Evolutionary conservation across 1,140 invertebrate genomes (phyloP), one percentile per base, ranked within the genome.

Genomic region (Brachystomella parvula): DNA sequence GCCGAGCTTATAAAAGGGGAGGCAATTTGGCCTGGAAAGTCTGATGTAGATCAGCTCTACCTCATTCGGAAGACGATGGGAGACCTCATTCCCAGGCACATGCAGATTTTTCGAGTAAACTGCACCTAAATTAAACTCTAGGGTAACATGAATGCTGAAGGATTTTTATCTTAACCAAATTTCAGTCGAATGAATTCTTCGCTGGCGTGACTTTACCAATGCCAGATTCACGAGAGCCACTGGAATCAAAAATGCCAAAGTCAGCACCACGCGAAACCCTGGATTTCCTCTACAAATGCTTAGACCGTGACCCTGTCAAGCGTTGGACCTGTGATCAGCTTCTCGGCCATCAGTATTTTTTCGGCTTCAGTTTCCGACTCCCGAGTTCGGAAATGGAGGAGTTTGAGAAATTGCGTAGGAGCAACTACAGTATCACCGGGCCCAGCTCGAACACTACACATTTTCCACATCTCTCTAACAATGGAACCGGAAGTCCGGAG

Each of bases 1-100:
- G 95, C 95, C 2, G 96, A 99, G 79, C 79, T 99, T 62, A 85
- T 97, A 32, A 87, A 90, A 19, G 93, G 94, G n/a, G 92, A 96
- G 77, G 92, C 93, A 0, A 77, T 99, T 1, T 98, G 95, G 95
- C 94, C 95, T 0, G 96, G 96, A 56, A 93, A 97, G 80, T 97
- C 95, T 15, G 96, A 99, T 76, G 89, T 98, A 1, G 96, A 99
- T 80, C 96, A 99, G 77, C 79, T 99, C 29, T 98, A 96, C 80
- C 82, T 73, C 15, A 73, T 73, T 26, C 44, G 72, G 32, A 71
- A 71, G 47, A 73, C 72, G 17, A 65, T 73, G 67, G 85, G 95
- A 17, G 94, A 98, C 75, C 81, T 99, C 3, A 82, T 96, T 71
- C 89, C 92, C 1, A 82, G 94, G 57, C 96, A 99, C 77, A 88